Conservation (phyloP, 2,797 vertebrate genomes). For the Spinibarbus caldwelli region DNA sequence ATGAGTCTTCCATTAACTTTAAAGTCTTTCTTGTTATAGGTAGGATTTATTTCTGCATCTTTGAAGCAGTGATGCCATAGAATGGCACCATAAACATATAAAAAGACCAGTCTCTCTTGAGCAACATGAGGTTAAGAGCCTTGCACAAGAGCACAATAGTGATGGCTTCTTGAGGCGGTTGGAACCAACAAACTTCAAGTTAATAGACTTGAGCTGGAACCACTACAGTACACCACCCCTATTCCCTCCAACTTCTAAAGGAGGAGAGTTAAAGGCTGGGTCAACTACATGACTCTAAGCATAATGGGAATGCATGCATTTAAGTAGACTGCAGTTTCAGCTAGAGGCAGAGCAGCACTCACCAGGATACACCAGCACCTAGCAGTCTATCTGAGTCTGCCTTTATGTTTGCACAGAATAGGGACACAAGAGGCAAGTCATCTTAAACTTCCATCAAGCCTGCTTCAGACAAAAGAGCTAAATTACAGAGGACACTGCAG, state of each 20-base stretch:
- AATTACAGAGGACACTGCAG: constrained; percentile 43
- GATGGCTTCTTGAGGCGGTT: background rate
- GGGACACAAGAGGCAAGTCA: background rate
- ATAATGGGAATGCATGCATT: constrained; percentile 2
- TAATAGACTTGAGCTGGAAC: constrained; percentile 32
- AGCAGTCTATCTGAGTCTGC: constrained; percentile 27
- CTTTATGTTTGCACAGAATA: constrained; percentile 19
- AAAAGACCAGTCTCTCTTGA: background rate
- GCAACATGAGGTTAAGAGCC: constrained; percentile 11
- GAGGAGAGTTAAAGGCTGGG: background rate
- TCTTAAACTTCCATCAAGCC: background rate
- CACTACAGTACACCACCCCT: background rate
- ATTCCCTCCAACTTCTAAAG: constrained; percentile 1
- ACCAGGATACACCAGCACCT: constrained; percentile 20
- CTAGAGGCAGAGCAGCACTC: constrained; percentile 18
- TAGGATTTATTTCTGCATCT: constrained; percentile 1
- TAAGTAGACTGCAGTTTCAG: constrained; percentile 21
- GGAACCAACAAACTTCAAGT: background rate
- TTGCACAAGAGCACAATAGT: constrained; percentile 1
- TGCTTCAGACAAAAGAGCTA: constrained; percentile 36
- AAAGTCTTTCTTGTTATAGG: background rate
- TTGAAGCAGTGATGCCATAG: constrained; percentile 3
- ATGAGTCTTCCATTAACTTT: background rate
- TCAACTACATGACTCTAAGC: constrained; percentile 6
- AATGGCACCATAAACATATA: background rate